These are phyloP conservation scores for Harpalus rubripes DNA, from an alignment of 2,888 invertebrate genomes.

Conservation along the genomic window DNA sequence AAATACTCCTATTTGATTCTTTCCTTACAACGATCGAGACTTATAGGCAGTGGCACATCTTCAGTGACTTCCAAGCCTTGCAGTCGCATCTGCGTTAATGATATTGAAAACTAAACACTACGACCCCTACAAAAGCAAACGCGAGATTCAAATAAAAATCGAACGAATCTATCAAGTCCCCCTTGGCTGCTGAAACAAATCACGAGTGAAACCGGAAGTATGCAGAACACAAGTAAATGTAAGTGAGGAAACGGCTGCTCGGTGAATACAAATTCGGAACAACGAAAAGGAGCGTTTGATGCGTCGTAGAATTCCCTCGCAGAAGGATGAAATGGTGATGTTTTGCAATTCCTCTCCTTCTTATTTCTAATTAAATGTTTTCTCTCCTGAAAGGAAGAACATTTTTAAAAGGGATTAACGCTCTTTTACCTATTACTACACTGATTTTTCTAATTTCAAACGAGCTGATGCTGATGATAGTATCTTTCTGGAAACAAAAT, in stretches of 20 bases:
- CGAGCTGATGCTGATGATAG: neutral
- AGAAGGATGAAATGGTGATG: neutral
- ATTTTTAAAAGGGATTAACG: neutral
- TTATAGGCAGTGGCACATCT: neutral
- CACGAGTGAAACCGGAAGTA: slow-evolving; percentile 64
- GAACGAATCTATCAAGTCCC: slow-evolving; percentile 61
- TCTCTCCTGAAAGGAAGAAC: neutral
- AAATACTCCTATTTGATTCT: too few species aligned
- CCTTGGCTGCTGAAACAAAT: slow-evolving; percentile 58
- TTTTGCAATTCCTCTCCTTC: neutral
- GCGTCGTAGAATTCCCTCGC: slow-evolving; percentile 2
- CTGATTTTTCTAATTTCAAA: neutral
- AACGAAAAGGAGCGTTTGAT: slow-evolving; percentile 31
- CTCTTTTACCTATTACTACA: neutral
- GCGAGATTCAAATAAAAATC: slow-evolving; percentile 62
- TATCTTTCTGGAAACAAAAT: too few species aligned
- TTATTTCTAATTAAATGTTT: neutral
- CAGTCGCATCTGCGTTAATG: neutral
- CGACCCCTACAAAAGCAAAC: slow-evolving; percentile 45
- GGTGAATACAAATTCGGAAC: slow-evolving; percentile 52
- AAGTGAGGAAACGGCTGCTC: slow-evolving; percentile 53
- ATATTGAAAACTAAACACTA: slow-evolving; percentile 49
- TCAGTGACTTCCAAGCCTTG: neutral
- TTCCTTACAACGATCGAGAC: too few species aligned
- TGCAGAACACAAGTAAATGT: slow-evolving; percentile 63